Conservation (phyloP, 2,113 vertebrate genomes). For the Mellivora capensis region DNA sequence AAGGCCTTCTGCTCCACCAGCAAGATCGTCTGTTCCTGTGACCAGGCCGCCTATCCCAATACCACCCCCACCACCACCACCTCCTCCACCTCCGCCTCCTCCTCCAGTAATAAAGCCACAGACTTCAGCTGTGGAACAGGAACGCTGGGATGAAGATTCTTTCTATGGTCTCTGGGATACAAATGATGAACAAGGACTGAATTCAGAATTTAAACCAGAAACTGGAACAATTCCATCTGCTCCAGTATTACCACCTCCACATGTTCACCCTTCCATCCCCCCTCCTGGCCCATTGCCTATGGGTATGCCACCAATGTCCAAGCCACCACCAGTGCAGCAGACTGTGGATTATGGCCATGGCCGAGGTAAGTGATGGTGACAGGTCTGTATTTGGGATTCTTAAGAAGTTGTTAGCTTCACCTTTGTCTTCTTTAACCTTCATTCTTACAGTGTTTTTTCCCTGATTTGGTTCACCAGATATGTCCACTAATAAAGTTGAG, state of each 20-base stretch:
- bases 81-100: constrained; percentile 77
- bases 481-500: constrained; percentile 90
- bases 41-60: constrained; percentile 80
- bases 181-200: constrained; percentile 85
- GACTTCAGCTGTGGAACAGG: constrained; percentile 80
- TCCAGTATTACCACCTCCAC: constrained; percentile 75
- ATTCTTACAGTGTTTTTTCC: not conserved
- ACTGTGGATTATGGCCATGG: constrained; percentile 95
- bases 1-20: constrained; percentile 67
- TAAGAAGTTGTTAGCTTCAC: not conserved
- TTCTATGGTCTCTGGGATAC: constrained; percentile 90
- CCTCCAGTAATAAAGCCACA: constrained; percentile 80
- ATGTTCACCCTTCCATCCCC: constrained; percentile 76
- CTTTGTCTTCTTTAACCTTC: constrained; percentile 26
- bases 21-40: constrained; percentile 80
- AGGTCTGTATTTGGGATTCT: not conserved
- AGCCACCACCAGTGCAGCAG: constrained; percentile 89
- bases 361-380: constrained; percentile 84
- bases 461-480: constrained; percentile 78
- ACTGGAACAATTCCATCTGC: constrained; percentile 70
- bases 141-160: constrained; percentile 88
- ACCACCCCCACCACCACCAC: constrained; percentile 70
- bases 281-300: constrained; percentile 78
- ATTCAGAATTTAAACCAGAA: constrained; percentile 81
- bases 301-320: constrained; percentile 82